A percentile compares a stretch with the other conserved stretches of the same genome.
phyloP scores from a whole-genome alignment of 2,888 invertebrate species.

The Rosalia funebris region DNA sequence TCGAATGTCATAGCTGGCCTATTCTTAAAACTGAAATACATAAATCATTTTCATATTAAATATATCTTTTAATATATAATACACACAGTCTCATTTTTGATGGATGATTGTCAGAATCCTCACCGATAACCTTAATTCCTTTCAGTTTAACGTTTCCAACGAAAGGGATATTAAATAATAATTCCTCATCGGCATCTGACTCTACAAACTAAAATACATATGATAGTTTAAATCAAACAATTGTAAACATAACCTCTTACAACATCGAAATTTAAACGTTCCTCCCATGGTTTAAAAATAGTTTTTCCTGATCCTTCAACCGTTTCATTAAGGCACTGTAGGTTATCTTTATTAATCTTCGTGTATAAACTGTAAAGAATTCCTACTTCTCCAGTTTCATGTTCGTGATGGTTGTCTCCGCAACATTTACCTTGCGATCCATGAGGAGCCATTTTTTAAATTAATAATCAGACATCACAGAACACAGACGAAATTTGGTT shows the following conservation, averaged over 20 bases:
- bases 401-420: constrained; percentile 72
- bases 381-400: constrained; percentile 76
- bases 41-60: no score
- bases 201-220: constrained; percentile 81
- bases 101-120: constrained; percentile 87
- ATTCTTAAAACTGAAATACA: constrained; percentile 91
- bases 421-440: constrained; percentile 70
- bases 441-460: constrained; percentile 67
- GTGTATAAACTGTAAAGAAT: constrained; percentile 85
- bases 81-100: constrained; percentile 87
- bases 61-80: background rate
- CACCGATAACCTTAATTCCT: constrained; percentile 92
- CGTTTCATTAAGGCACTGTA: constrained; percentile 92
- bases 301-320: constrained; percentile 86
- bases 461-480: no score
- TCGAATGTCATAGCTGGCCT: constrained; percentile 95
- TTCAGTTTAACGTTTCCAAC: constrained; percentile 95
- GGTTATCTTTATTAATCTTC: constrained; percentile 87
- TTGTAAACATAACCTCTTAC: constrained; percentile 65
- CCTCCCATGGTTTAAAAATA: constrained; percentile 93
- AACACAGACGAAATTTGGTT: no score
- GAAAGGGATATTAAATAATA: constrained; percentile 96
- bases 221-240: constrained; percentile 1
- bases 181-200: constrained; percentile 96
- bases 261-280: constrained; percentile 78